A percentile compares a stretch with the other conserved stretches of the same genome.
These are phyloP conservation scores for Automeris io DNA, from an alignment of 2,888 invertebrate genomes.

Conservation along the genomic window DNA sequence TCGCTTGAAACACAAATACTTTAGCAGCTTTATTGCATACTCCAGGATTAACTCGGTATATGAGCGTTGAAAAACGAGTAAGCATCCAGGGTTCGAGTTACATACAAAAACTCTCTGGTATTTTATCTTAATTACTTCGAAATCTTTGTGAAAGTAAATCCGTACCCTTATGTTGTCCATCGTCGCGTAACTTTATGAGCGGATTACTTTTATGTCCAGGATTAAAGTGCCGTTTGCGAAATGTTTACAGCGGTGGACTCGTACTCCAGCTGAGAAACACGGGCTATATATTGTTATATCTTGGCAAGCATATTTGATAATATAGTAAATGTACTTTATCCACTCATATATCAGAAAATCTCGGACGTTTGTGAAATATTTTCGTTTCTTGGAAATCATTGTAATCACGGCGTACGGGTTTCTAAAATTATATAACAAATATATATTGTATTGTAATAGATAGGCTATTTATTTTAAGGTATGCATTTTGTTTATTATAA, in stretches of 20 bases:
- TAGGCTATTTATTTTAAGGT: too few species aligned
- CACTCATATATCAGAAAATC: conserved; percentile 2
- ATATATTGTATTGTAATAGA: too few species aligned
- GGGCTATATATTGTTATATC: conserved; percentile 8
- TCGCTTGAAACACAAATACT: conserved; percentile 71
- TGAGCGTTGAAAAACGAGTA: conserved; percentile 68
- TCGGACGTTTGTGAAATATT: too few species aligned
- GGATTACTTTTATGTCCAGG: conserved; percentile 75
- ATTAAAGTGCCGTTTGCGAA: conserved; percentile 71
- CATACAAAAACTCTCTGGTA: conserved; percentile 64
- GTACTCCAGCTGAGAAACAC: conserved; percentile 36
- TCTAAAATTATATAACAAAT: too few species aligned
- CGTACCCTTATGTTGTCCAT: conserved; percentile 74
- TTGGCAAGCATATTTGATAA: neutral
- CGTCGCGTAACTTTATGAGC: conserved; percentile 73
- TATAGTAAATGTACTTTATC: neutral
- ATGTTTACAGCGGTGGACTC: conserved; percentile 66
- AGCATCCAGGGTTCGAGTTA: conserved; percentile 47
- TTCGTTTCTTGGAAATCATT: too few species aligned
- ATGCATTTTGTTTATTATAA: too few species aligned
- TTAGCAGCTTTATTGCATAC: conserved; percentile 73
- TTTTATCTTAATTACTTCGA: conserved; percentile 76
- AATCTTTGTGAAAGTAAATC: conserved; percentile 73
- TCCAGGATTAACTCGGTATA: conserved; percentile 71
- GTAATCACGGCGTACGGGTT: too few species aligned